Percentiles rank a stretch among this genome's conserved stretches.
Evolutionary conservation across 2,888 invertebrate genomes (phyloP).

Genomic region (Lasioglossum oenotherae): DNA sequence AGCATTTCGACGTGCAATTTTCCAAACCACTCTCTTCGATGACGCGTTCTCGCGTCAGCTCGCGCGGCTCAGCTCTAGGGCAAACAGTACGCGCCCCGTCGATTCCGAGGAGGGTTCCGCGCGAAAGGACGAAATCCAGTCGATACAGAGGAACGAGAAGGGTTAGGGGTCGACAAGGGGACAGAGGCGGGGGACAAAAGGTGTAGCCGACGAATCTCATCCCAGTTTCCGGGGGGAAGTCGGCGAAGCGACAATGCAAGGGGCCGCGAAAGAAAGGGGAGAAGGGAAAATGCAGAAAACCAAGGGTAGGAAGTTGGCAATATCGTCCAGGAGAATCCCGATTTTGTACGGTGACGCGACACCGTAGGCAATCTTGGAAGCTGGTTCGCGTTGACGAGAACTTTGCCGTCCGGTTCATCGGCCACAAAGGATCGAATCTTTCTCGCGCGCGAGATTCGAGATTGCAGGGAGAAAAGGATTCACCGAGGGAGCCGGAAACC

Average conservation of each 20-base stretch:
- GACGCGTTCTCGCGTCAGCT: constrained; percentile 22
- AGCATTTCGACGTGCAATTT: constrained; percentile 64
- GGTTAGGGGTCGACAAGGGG: neutral
- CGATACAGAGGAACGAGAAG: constrained; percentile 1
- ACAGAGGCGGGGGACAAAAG: neutral
- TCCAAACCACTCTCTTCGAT: constrained; percentile 50
- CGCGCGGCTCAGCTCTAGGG: neutral
- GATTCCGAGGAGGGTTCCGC: neutral
- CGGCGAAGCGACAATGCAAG: constrained; percentile 31
- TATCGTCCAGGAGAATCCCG: constrained; percentile 69
- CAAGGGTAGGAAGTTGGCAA: constrained; percentile 65
- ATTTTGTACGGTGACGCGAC: constrained; percentile 61
- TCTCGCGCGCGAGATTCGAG: constrained; percentile 41
- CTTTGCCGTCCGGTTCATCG: constrained; percentile 61
- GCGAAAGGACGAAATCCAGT: neutral
- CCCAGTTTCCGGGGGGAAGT: constrained; percentile 49
- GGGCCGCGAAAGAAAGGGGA: constrained; percentile 19
- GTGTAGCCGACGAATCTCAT: constrained; percentile 46
- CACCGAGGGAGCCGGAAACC: constrained; percentile 22
- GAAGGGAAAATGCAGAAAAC: constrained; percentile 51
- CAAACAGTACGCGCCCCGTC: neutral
- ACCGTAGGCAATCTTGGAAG: constrained; percentile 66
- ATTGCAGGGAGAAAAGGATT: constrained; percentile 44
- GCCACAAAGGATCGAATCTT: constrained; percentile 62
- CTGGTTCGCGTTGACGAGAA: constrained; percentile 63